Evolutionary conservation across 2,113 vertebrate genomes (phyloP).

Genomic region (Oreocharis arfaki): DNA sequence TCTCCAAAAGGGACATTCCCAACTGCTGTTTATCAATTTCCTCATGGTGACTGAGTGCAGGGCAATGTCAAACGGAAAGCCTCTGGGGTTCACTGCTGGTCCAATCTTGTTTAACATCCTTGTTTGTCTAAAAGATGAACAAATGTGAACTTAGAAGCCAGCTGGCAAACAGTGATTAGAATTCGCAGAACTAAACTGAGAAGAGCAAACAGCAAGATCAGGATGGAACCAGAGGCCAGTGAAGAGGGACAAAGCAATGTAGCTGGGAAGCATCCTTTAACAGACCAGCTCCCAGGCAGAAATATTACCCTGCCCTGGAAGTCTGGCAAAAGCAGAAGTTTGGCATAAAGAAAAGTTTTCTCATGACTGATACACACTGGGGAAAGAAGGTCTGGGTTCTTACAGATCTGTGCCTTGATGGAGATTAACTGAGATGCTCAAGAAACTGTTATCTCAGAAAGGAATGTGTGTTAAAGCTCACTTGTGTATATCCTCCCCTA

Average conservation of each 20-base stretch:
- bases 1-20: neutral
- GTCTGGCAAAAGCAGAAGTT: neutral
- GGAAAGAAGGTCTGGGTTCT: neutral
- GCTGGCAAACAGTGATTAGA: neutral
- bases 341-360: neutral
- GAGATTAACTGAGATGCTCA: neutral
- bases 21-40: neutral
- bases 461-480: neutral
- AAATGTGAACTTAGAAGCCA: neutral
- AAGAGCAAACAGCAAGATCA: neutral
- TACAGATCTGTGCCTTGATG: neutral
- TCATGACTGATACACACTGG: neutral
- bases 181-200: neutral
- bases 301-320: neutral
- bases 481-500: neutral
- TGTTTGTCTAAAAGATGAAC: neutral
- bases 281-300: neutral
- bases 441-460: neutral
- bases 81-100: neutral
- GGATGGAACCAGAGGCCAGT: neutral
- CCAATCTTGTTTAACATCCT: neutral
- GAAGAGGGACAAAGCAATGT: neutral
- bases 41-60: rapidly evolving
- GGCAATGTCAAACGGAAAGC: neutral
- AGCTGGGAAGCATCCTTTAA: neutral